These are phyloP conservation scores for Chaetodon auriga DNA, from an alignment of 2,113 vertebrate genomes.

Conservation along the genomic window DNA sequence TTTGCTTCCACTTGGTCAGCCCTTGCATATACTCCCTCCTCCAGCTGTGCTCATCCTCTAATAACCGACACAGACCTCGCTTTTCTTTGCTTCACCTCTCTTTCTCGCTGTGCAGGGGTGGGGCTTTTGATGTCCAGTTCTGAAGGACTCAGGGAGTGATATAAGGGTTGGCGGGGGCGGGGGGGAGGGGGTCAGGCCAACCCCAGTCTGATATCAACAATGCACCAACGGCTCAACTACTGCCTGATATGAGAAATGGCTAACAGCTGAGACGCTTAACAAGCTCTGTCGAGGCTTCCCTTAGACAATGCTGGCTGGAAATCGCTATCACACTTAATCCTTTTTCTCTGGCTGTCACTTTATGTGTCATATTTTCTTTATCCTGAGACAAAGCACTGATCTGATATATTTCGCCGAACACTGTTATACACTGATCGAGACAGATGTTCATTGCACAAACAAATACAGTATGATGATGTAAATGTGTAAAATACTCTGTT, in stretches of 20 bases:
- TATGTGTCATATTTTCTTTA: constrained; percentile 71
- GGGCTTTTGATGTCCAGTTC: constrained; percentile 73
- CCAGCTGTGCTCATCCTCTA: constrained; percentile 59
- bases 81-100: constrained; percentile 59
- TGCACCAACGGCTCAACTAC: constrained; percentile 69
- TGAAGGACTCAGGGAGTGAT: constrained; percentile 61
- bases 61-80: constrained; percentile 55
- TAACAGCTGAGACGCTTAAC: constrained; percentile 72
- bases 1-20: constrained; percentile 55
- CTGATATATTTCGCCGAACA: constrained; percentile 61
- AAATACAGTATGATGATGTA: constrained; percentile 76
- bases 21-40: constrained; percentile 54
- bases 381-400: constrained; percentile 68
- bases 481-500: constrained; percentile 81
- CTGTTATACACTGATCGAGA: constrained; percentile 57
- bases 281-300: constrained; percentile 52
- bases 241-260: constrained; percentile 73
- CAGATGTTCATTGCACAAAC: constrained; percentile 75
- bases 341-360: constrained; percentile 67
- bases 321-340: constrained; percentile 53
- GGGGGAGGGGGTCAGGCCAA: constrained; percentile 55
- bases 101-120: constrained; percentile 52
- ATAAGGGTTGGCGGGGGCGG: neutral
- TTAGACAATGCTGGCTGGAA: constrained; percentile 59
- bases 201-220: constrained; percentile 61